Evolutionary conservation across 2,888 invertebrate species (phyloP).

Genomic region (Eubasilissa splendida): DNA sequence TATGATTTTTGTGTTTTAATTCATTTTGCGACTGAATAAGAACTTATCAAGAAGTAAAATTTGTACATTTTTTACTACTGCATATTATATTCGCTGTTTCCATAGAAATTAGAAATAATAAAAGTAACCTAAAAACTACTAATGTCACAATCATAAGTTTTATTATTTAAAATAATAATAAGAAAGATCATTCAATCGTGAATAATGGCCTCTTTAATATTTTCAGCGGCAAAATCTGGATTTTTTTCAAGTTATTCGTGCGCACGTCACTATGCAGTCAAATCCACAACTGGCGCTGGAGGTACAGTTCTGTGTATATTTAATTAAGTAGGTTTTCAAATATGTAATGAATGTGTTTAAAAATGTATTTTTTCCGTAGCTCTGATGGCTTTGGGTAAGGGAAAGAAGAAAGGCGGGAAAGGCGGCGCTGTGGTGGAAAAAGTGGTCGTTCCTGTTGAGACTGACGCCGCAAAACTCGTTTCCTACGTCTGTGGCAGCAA

Average conservation of each 20-base stretch:
- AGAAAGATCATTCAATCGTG: not conserved
- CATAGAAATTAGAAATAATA: too few species aligned
- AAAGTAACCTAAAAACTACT: not conserved
- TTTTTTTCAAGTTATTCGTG: conserved; percentile 17
- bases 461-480: conserved; percentile 83
- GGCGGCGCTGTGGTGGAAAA: conserved; percentile 78
- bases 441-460: conserved; percentile 86
- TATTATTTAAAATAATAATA: not conserved
- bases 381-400: conserved; percentile 69
- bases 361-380: conserved; percentile 39
- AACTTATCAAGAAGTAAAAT: too few species aligned
- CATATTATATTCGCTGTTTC: too few species aligned
- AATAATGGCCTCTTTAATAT: conserved; percentile 21
- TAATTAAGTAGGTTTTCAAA: not conserved
- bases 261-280: conserved; percentile 40
- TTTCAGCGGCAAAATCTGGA: not conserved
- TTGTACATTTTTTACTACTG: too few species aligned
- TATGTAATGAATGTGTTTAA: not conserved
- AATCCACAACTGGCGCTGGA: conserved; percentile 29
- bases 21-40: too few species aligned
- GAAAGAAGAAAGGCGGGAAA: conserved; percentile 77
- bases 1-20: too few species aligned
- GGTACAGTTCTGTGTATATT: not conserved
- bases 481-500: conserved; percentile 90
- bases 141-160: not conserved